A percentile compares a stretch with the other conserved stretches of the same genome.
Evolutionary conservation across 1,140 invertebrate species (phyloP).

Genomic region (Cyrtorhinus lividipennis): DNA sequence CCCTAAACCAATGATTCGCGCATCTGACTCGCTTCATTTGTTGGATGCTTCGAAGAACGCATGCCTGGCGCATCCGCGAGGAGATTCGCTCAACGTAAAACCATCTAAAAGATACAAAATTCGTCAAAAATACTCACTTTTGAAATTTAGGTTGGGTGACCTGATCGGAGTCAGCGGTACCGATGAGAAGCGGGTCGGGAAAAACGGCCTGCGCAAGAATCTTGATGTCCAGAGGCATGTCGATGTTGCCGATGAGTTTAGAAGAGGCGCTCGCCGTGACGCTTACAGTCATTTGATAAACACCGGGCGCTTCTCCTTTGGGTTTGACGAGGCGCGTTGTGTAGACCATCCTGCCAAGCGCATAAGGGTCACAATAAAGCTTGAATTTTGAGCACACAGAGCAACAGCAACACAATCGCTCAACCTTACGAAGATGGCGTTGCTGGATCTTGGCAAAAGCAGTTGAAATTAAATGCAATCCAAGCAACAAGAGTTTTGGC

Average conservation of each 20-base stretch:
- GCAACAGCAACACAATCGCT: neutral
- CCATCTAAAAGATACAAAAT: too few relatives aligned
- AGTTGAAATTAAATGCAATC: too few relatives aligned
- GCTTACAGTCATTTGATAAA: constrained; percentile 10
- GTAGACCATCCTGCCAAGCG: constrained; percentile 46
- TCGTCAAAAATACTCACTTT: constrained; percentile 41
- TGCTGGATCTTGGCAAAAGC: too few relatives aligned
- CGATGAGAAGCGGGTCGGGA: constrained; percentile 67
- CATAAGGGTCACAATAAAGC: too few relatives aligned
- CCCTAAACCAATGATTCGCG: too few relatives aligned
- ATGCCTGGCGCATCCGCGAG: too few relatives aligned
- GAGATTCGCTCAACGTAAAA: too few relatives aligned
- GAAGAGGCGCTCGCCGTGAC: constrained; percentile 37
- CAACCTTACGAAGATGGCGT: too few relatives aligned
- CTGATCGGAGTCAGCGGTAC: constrained; percentile 80
- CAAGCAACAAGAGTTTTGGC: too few relatives aligned
- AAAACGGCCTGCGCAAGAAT: constrained; percentile 52
- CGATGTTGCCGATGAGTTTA: constrained; percentile 37
- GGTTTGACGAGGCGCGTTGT: constrained; percentile 63
- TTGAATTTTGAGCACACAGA: constrained; percentile 16
- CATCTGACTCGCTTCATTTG: too few relatives aligned
- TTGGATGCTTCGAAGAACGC: too few relatives aligned
- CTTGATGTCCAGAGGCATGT: constrained; percentile 47
- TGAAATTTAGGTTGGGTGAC: constrained; percentile 61
- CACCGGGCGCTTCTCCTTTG: constrained; percentile 45